Percentiles rank a stretch among this genome's conserved stretches.
phyloP scores from a whole-genome alignment of 2,113 vertebrate species.

The Tyto alba region DNA sequence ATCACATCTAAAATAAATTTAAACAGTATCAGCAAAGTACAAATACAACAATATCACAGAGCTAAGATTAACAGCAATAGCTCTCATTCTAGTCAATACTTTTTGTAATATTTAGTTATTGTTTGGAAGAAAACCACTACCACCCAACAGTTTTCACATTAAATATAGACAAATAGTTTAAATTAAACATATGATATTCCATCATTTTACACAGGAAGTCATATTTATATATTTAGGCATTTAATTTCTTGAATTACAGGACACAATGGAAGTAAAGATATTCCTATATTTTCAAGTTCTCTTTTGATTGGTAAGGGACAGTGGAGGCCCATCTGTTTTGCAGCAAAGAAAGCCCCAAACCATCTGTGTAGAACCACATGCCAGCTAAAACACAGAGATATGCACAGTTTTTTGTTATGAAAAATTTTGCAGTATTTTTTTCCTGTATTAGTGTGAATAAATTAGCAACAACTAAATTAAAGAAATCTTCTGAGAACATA shows the following conservation, averaged over 20 bases:
- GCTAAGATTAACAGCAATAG: constrained; percentile 73
- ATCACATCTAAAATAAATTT: constrained; percentile 67
- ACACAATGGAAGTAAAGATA: constrained; percentile 79
- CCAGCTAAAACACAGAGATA: constrained; percentile 86
- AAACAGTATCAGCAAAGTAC: constrained; percentile 69
- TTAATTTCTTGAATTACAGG: constrained; percentile 80
- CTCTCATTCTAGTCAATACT: constrained; percentile 64
- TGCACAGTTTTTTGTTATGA: constrained; percentile 85
- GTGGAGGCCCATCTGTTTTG: constrained; percentile 96
- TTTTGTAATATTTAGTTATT: constrained; percentile 67
- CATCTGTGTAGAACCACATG: constrained; percentile 90
- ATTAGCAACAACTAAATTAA: constrained; percentile 84
- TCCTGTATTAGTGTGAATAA: constrained; percentile 83
- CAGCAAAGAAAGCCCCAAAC: constrained; percentile 92
- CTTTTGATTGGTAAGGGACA: constrained; percentile 87
- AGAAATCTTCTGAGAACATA: constrained; percentile 79
- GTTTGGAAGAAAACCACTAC: constrained; percentile 61
- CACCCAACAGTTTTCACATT: constrained; percentile 65
- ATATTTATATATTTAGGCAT: constrained; percentile 75
- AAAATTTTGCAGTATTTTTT: constrained; percentile 81
- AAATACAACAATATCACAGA: constrained; percentile 72
- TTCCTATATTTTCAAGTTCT: constrained; percentile 80
- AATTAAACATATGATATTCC: constrained; percentile 73
- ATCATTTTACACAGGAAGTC: constrained; percentile 73
- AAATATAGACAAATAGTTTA: constrained; percentile 75